A percentile compares a stretch with the other conserved stretches of the same genome.
Evolutionary conservation across 2,888 invertebrate genomes (phyloP).

Genomic region (Micoletzkya japonica): DNA sequence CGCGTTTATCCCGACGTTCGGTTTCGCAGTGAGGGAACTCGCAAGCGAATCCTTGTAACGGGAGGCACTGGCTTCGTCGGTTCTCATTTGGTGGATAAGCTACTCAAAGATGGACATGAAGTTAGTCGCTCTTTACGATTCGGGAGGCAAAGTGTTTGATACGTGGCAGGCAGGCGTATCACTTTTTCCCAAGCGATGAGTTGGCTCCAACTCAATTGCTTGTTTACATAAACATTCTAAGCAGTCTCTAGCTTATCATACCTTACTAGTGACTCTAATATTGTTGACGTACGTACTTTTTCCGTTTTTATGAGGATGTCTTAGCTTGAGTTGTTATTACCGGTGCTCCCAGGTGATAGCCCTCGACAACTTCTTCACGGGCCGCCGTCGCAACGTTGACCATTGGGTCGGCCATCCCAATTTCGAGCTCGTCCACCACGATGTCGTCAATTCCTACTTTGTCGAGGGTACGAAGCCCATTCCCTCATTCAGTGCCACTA

Average conservation of each 20-base stretch:
- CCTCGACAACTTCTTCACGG: conserved; percentile 97
- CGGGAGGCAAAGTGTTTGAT: too few species aligned
- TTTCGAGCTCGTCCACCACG: conserved; percentile 97
- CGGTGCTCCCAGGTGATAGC: conserved; percentile 80
- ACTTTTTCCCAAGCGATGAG: too few species aligned
- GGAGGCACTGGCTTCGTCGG: conserved; percentile 70
- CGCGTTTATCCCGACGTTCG: conserved; percentile 77
- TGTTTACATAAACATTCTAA: too few species aligned
- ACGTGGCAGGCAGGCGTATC: too few species aligned
- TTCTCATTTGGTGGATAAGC: conserved; percentile 89
- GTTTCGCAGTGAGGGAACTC: conserved; percentile 85
- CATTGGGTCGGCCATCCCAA: conserved; percentile 99
- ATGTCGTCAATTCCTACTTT: conserved; percentile 94
- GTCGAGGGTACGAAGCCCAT: conserved; percentile 77
- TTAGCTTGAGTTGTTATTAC: too few species aligned
- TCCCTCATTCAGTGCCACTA: neutral
- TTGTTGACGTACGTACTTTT: too few species aligned
- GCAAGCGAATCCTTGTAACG: conserved; percentile 85
- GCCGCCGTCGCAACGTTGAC: conserved; percentile 91
- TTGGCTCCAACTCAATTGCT: too few species aligned
- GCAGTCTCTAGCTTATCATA: too few species aligned
- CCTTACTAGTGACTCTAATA: too few species aligned
- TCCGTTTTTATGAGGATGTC: neutral
- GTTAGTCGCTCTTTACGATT: too few species aligned
- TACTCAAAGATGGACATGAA: conserved; percentile 78